phyloP scores from a whole-genome alignment of 2,888 invertebrate species.

The Parnassius orleans region DNA sequence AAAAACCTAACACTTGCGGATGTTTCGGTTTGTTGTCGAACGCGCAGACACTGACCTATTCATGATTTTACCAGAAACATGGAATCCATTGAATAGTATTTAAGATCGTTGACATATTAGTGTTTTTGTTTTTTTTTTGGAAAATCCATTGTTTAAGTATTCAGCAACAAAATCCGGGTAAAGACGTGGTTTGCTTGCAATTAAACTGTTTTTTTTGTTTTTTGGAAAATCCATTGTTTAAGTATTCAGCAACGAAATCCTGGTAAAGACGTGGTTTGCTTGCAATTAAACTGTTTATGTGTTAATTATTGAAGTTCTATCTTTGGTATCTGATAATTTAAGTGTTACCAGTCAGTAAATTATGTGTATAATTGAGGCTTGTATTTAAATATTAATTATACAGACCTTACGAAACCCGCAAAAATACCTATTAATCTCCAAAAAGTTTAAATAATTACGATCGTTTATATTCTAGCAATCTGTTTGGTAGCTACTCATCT shows the following conservation, averaged over 20 bases:
- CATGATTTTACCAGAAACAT: slow-evolving; percentile 12
- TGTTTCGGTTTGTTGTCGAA: not conserved
- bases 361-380: no score
- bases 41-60: slow-evolving; percentile 1
- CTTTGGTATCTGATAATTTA: no score
- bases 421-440: no score
- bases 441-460: no score
- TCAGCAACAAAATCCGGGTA: slow-evolving; percentile 5
- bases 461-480: no score
- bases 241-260: slow-evolving; percentile 1
- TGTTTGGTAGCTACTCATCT: no score
- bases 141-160: slow-evolving; percentile 6
- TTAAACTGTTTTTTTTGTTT: not conserved
- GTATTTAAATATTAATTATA: no score
- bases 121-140: not conserved
- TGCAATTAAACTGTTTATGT: not conserved
- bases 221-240: slow-evolving; percentile 8
- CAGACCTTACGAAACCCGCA: no score
- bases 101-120: not conserved
- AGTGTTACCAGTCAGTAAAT: no score
- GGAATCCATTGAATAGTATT: slow-evolving; percentile 7
- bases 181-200: slow-evolving; percentile 6
- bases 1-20: not conserved
- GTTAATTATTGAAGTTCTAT: no score
- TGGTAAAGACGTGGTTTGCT: slow-evolving; percentile 9